Evolutionary conservation across 2,797 vertebrate genomes (phyloP).

Genomic region (Anniella stebbinsi): DNA sequence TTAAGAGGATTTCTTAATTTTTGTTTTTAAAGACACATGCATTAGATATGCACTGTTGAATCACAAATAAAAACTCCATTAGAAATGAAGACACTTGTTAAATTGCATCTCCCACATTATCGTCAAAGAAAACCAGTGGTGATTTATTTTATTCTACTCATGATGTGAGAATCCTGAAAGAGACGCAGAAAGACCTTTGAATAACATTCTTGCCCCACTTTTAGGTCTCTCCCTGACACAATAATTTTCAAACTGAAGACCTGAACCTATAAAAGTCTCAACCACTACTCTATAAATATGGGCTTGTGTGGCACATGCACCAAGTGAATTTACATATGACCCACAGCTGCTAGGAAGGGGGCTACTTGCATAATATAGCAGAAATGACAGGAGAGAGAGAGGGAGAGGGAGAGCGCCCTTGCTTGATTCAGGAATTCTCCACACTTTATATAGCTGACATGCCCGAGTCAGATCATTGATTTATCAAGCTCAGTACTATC

Average conservation of each 20-base stretch:
- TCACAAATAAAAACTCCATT: not conserved
- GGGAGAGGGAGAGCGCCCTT: not conserved
- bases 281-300: not conserved
- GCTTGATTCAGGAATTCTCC: not conserved
- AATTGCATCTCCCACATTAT: not conserved
- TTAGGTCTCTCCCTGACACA: too few relatives aligned
- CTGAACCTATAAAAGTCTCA: not conserved
- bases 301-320: not conserved
- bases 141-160: not conserved
- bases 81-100: not conserved
- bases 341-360: not conserved
- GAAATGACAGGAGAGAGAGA: not conserved
- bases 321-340: not conserved
- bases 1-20: conserved; percentile 49
- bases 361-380: not conserved
- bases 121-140: not conserved
- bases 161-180: not conserved
- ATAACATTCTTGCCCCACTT: not conserved
- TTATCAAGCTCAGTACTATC: not conserved
- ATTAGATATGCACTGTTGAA: not conserved
- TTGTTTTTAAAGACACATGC: fast-evolving
- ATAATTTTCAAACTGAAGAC: not conserved
- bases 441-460: not conserved
- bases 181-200: not conserved
- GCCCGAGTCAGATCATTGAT: not conserved